Conservation (phyloP, 2,888 invertebrate species). For the Habroteleia sp. region DNA sequence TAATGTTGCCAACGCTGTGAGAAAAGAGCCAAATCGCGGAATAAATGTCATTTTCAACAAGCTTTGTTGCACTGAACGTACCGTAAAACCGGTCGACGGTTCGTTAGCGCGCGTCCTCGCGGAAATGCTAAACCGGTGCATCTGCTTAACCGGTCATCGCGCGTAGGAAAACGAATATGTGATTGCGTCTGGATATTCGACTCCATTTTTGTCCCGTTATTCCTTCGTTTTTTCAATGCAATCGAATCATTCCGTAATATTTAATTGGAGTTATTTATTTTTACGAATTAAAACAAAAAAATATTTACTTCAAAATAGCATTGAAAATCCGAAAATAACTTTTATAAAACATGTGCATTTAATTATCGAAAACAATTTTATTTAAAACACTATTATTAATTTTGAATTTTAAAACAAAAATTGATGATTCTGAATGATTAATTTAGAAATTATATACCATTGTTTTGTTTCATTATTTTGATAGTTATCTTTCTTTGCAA, state of each 20-base stretch:
- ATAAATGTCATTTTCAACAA: conserved; percentile 44
- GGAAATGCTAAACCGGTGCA: conserved; percentile 37
- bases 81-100: conserved; percentile 41
- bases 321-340: no score
- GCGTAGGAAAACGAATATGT: conserved; percentile 18
- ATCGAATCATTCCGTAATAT: neutral
- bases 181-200: conserved; percentile 31
- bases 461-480: no score
- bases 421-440: no score
- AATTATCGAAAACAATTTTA: no score
- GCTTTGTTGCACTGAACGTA: conserved; percentile 2
- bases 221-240: no score
- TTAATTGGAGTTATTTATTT: conserved; percentile 1
- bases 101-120: conserved; percentile 34
- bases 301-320: no score
- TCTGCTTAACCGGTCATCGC: conserved; percentile 26
- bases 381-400: no score
- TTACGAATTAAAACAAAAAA: no score
- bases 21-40: conserved; percentile 45
- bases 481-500: no score
- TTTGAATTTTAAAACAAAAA: no score
- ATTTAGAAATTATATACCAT: no score
- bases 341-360: no score
- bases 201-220: conserved; percentile 17
- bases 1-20: conserved; percentile 22